A percentile compares a stretch with the other conserved stretches of the same genome.
Conservation (phyloP, 2,888 invertebrate species). For the Agrotis puta region DNA sequence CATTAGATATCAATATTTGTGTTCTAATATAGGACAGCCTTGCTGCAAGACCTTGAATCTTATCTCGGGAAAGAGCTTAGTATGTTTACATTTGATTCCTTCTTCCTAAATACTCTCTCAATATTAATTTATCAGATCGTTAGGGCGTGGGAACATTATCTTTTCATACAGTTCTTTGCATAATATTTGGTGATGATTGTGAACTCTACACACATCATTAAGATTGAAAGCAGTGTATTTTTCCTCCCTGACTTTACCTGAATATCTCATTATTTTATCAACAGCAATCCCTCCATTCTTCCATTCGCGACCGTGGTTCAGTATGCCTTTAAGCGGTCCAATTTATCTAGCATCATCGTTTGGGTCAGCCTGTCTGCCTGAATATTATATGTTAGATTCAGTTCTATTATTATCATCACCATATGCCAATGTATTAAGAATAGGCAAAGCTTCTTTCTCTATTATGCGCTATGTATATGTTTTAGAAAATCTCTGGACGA, state of each 20-base stretch:
- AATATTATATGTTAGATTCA: too few species aligned
- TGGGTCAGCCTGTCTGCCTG: too few species aligned
- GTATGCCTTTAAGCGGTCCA: too few species aligned
- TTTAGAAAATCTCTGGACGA: background rate
- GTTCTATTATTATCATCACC: too few species aligned
- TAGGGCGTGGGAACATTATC: slow-evolving; percentile 29
- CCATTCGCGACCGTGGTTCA: too few species aligned
- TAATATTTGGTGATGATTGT: background rate
- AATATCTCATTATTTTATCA: too few species aligned
- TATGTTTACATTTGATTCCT: slow-evolving; percentile 26
- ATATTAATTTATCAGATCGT: slow-evolving; percentile 29
- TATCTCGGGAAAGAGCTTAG: slow-evolving; percentile 30
- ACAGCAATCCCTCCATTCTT: too few species aligned
- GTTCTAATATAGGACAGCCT: slow-evolving; percentile 41
- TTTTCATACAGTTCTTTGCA: background rate
- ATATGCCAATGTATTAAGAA: too few species aligned
- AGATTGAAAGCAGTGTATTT: background rate
- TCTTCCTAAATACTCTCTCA: slow-evolving; percentile 26
- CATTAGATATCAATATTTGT: slow-evolving; percentile 48
- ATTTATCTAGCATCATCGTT: too few species aligned
- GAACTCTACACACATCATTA: background rate
- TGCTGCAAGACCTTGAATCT: slow-evolving; percentile 40
- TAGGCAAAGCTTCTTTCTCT: too few species aligned
- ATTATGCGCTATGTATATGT: background rate
- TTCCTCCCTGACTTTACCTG: background rate